Conservation (phyloP, 2,888 invertebrate species). For the Megaustenia siamemsis region DNA sequence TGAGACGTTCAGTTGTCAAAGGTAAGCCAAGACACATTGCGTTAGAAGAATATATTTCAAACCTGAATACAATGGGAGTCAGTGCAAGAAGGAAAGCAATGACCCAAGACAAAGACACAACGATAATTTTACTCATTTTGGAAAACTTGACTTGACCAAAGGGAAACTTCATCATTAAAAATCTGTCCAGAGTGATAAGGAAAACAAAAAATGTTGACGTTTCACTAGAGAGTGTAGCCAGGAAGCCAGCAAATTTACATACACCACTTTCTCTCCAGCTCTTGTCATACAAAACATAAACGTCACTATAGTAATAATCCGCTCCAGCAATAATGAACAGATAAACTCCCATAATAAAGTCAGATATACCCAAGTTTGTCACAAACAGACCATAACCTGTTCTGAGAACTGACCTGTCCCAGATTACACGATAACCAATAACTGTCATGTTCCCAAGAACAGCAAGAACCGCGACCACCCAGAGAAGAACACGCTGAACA, state of each 20-base stretch:
- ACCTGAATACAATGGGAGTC: too few relatives aligned
- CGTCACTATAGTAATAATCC: slow-evolving; percentile 61
- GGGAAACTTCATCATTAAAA: too few relatives aligned
- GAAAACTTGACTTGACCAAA: too few relatives aligned
- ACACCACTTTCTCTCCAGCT: slow-evolving; percentile 62
- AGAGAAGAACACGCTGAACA: slow-evolving; percentile 57
- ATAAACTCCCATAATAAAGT: slow-evolving; percentile 67
- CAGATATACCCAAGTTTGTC: slow-evolving; percentile 52
- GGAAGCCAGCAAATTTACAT: slow-evolving; percentile 64
- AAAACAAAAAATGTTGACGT: too few relatives aligned
- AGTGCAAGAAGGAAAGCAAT: too few relatives aligned
- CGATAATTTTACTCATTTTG: too few relatives aligned
- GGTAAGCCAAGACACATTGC: too few relatives aligned
- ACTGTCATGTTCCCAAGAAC: slow-evolving; percentile 61
- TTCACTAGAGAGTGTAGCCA: too few relatives aligned
- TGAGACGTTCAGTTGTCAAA: too few relatives aligned
- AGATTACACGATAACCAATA: slow-evolving; percentile 54
- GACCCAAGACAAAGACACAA: too few relatives aligned
- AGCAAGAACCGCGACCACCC: slow-evolving; percentile 60
- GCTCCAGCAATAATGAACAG: slow-evolving; percentile 62
- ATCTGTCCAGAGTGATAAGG: too few relatives aligned
- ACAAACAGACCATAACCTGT: slow-evolving; percentile 40
- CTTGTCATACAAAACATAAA: slow-evolving; percentile 63
- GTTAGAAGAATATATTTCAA: too few relatives aligned
- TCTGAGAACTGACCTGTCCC: slow-evolving; percentile 62